Evolutionary conservation across 2,113 vertebrate genomes (phyloP), one percentile per base, ranked within the genome.

Genomic region (Nettapus auritus): DNA sequence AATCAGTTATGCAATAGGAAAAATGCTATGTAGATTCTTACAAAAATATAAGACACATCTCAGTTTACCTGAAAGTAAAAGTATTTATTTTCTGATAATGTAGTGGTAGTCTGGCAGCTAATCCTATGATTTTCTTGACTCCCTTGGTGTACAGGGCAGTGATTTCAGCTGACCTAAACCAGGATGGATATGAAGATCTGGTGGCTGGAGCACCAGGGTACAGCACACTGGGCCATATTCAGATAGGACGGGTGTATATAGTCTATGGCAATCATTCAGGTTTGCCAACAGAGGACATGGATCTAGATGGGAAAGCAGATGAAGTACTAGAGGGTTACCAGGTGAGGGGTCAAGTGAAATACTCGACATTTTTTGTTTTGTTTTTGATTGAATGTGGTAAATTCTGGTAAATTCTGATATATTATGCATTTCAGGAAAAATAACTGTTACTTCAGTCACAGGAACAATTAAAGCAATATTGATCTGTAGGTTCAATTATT

Each of bases 131-230:
- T 79, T 84, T 76, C 8, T 62, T 53, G 50, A 21, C 25, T 91
- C 26, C 17, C 33, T 82, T 91, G 38, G n/a, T 79, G 12, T 11
- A 21, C 94, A 98, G 98, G 98, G 89, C 97, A 6, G 56, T 98
- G 97, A 55, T 88, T 40, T 97, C 98, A 11, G 97, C 97, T 31
- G 98, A 98, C 90, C 78, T 98, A 56, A 98, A 98, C 90, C 96
- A 92, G 70, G 98, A 98, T 21, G 98, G 98, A 33, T 76, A 88
- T 1, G 95, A 95, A 3, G 98, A 98, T 89, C 93, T 98, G 42
- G 91, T 98, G 69, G 96, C 89, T 48, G 98, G 98, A 5, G 98
- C 98, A 9, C 98, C 98, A 0, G 98, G 98, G 26, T 98, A 98
- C 44, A 98, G 98, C 93, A 96, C 7, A 2, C 14, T 96, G 1